Evolutionary conservation across 2,888 invertebrate species (phyloP).

Genomic region (Acronicta aceris): DNA sequence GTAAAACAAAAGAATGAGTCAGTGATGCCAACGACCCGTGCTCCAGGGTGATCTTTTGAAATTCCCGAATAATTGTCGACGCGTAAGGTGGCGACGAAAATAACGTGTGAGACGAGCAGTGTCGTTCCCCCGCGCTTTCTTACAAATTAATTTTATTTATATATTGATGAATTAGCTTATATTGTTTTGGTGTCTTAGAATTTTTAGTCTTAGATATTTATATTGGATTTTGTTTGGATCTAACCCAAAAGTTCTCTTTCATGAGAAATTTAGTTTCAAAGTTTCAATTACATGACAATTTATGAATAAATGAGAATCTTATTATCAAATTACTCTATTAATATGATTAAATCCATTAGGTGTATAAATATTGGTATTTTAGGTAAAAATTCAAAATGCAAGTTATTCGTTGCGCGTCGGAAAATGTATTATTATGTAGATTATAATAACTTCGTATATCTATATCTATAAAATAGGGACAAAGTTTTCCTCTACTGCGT

Average conservation of each 20-base stretch:
- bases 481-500: slow-evolving; percentile 16
- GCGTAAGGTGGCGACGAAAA: slow-evolving; percentile 85
- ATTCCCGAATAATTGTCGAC: slow-evolving; percentile 88
- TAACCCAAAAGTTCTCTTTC: slow-evolving; percentile 42
- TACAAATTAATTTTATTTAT: slow-evolving; percentile 86
- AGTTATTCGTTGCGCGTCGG: slow-evolving; percentile 26
- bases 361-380: too few relatives aligned
- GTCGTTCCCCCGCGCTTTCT: slow-evolving; percentile 78
- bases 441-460: slow-evolving; percentile 24
- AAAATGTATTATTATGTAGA: slow-evolving; percentile 18
- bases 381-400: not conserved
- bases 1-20: slow-evolving; percentile 86
- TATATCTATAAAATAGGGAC: slow-evolving; percentile 6
- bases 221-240: slow-evolving; percentile 46
- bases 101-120: slow-evolving; percentile 76
- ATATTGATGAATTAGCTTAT: slow-evolving; percentile 84
- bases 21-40: slow-evolving; percentile 82
- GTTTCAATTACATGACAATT: slow-evolving; percentile 11
- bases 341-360: too few relatives aligned
- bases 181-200: slow-evolving; percentile 72
- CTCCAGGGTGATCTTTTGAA: slow-evolving; percentile 87
- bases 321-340: not conserved
- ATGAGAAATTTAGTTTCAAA: slow-evolving; percentile 2
- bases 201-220: slow-evolving; percentile 35
- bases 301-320: slow-evolving; percentile 12